A percentile compares a stretch with the other conserved stretches of the same genome.
Conservation (phyloP, 2,113 vertebrate species). For the Maccullochella peelii region DNA sequence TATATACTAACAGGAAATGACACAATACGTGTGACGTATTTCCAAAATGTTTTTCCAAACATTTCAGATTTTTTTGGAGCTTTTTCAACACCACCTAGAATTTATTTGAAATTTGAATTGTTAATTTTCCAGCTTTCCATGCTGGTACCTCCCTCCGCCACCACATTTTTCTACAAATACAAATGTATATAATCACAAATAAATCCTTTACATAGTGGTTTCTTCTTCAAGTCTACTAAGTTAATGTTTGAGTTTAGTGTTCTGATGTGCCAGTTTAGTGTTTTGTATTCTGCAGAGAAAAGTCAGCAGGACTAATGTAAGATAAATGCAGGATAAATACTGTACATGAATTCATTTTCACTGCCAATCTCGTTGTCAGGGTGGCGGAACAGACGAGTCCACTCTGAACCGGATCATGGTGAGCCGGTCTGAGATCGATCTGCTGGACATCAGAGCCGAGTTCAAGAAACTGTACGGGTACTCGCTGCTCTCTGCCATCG, state of each 20-base stretch:
- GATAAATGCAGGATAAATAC: background rate
- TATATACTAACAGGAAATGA: no score
- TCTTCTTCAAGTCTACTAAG: background rate
- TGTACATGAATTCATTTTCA: no score
- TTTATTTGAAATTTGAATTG: background rate
- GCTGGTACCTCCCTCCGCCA: background rate
- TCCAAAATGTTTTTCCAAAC: background rate
- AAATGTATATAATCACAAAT: background rate
- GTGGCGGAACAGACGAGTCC: conserved; percentile 84
- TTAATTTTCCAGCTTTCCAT: background rate
- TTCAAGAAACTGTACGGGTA: conserved; percentile 83
- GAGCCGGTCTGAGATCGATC: conserved; percentile 87
- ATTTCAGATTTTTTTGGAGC: background rate
- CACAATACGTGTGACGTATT: no score
- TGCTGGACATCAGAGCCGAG: conserved; percentile 87
- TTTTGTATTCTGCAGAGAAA: background rate
- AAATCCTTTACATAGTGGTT: background rate
- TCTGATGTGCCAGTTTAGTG: background rate
- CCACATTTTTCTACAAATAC: background rate
- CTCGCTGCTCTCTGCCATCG: conserved; percentile 83
- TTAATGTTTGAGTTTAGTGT: background rate
- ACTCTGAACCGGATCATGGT: conserved; percentile 87
- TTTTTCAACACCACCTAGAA: background rate
- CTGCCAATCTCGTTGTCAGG: conserved; percentile 65
- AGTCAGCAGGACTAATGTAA: background rate